phyloP scores from a whole-genome alignment of 2,113 vertebrate species.

The Calidris pygmaea region DNA sequence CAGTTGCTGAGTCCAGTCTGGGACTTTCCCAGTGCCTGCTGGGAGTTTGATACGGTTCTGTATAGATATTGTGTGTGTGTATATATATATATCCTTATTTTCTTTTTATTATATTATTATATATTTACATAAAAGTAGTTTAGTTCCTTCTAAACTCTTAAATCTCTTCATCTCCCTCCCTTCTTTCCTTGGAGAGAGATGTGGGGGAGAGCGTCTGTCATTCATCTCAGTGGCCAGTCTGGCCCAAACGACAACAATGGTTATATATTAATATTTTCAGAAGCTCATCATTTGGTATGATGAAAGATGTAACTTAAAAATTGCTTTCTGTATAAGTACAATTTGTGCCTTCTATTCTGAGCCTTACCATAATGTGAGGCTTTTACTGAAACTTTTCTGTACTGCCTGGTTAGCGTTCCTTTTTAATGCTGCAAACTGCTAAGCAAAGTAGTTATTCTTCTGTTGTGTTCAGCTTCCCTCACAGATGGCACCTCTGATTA shows the following conservation, averaged over 20 bases:
- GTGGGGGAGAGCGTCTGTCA: too few species aligned
- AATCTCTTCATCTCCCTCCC: too few species aligned
- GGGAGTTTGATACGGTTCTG: neutral
- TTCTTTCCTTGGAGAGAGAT: too few species aligned
- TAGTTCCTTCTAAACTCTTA: too few species aligned
- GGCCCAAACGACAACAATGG: neutral
- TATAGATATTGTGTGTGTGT: neutral
- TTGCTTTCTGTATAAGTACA: neutral
- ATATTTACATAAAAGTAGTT: too few species aligned
- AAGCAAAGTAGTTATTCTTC: neutral
- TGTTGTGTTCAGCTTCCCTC: neutral
- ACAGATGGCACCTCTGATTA: neutral
- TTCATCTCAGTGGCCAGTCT: too few species aligned
- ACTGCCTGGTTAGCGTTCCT: neutral
- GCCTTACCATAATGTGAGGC: rapidly evolving
- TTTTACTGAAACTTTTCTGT: neutral
- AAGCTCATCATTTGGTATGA: neutral
- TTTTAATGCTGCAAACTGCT: neutral
- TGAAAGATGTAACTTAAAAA: neutral
- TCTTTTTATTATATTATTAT: too few species aligned
- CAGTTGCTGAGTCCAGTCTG: neutral
- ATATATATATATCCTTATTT: too few species aligned
- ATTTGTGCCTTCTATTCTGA: neutral
- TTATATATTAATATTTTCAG: neutral
- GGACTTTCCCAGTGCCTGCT: neutral